Conservation (phyloP, 2,797 vertebrate species). For the Mus caroli region DNA sequence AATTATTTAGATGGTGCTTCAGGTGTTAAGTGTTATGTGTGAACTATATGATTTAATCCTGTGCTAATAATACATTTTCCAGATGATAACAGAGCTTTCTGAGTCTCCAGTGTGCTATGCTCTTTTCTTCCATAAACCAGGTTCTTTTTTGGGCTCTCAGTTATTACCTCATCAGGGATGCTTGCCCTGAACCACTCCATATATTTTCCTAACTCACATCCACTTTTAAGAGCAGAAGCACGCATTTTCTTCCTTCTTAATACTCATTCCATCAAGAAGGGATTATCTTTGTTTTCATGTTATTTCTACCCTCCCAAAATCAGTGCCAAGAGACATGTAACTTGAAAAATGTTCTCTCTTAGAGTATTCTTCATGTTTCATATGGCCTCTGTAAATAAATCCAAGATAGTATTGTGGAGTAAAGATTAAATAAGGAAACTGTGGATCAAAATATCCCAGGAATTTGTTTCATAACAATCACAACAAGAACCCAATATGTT, state of each 20-base stretch:
- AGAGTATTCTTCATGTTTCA: background rate
- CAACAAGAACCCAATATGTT: background rate
- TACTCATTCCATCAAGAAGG: background rate
- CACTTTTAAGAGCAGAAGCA: background rate
- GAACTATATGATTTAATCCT: background rate
- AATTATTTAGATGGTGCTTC: background rate
- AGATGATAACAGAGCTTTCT: background rate
- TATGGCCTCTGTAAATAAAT: background rate
- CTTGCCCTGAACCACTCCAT: background rate
- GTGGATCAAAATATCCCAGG: background rate
- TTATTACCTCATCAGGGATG: background rate
- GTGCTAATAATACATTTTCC: background rate
- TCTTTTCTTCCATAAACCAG: background rate
- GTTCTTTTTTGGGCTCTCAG: background rate
- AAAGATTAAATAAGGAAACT: slow-evolving; percentile 1
- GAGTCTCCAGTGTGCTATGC: background rate
- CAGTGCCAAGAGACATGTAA: background rate
- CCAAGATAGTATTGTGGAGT: background rate
- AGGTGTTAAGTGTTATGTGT: background rate
- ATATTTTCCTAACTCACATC: background rate
- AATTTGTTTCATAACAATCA: background rate
- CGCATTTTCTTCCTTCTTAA: background rate
- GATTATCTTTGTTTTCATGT: background rate
- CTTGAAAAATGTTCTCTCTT: background rate
- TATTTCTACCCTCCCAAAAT: background rate